Evolutionary conservation across 2,113 vertebrate genomes (phyloP).

Genomic region (Hydrochoerus hydrochaeris): DNA sequence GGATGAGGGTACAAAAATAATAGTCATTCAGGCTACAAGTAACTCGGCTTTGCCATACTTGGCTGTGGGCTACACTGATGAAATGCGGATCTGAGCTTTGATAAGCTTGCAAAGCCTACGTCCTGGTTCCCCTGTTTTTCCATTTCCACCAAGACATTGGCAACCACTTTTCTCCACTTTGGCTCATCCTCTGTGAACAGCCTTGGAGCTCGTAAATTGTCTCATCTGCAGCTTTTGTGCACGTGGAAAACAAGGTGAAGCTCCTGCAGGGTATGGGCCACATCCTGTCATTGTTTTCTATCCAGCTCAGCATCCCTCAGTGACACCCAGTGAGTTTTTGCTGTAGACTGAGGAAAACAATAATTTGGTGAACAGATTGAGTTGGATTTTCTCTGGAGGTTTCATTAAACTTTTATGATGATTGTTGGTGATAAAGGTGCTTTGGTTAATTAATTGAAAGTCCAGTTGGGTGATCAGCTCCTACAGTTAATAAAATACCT

Average conservation of each 20-base stretch:
- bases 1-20: accelerated
- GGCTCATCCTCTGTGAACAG: background rate
- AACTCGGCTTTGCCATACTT: background rate
- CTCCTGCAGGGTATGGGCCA: background rate
- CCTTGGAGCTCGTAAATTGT: accelerated
- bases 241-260: background rate
- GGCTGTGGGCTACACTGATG: background rate
- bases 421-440: background rate
- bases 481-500: background rate
- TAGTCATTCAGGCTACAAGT: background rate
- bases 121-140: background rate
- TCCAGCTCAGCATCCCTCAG: background rate
- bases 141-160: background rate
- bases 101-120: background rate
- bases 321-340: background rate
- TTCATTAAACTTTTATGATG: background rate
- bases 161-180: background rate
- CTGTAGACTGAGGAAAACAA: background rate
- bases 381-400: background rate
- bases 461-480: background rate
- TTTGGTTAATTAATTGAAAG: background rate
- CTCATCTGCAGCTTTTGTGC: no score
- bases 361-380: background rate
- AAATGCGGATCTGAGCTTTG: background rate
- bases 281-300: background rate